phyloP scores from a whole-genome alignment of 2,797 vertebrate genomes.

The Liparis tanakae region DNA sequence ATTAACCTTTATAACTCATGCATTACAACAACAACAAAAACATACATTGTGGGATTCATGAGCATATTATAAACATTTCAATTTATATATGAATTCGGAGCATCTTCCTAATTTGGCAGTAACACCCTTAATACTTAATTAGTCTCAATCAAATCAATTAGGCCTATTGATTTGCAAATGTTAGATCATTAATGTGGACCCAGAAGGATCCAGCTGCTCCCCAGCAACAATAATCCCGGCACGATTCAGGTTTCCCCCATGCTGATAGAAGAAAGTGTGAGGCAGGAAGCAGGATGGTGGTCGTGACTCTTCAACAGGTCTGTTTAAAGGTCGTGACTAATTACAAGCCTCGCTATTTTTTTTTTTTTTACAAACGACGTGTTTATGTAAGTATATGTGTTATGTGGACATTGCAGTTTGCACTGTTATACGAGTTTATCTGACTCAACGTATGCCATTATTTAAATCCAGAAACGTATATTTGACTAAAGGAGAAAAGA shows the following conservation, averaged over 20 bases:
- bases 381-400: conserved; percentile 1
- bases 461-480: conserved; percentile 1
- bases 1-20: conserved; percentile 38
- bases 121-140: neutral
- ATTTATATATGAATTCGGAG: neutral
- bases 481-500: neutral
- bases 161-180: neutral
- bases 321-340: conserved; percentile 48
- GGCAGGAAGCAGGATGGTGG: conserved; percentile 57
- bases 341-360: neutral
- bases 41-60: neutral
- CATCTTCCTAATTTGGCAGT: neutral
- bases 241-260: neutral
- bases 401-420: neutral
- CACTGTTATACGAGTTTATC: neutral
- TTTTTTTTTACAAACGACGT: neutral
- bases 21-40: neutral
- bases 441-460: neutral
- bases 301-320: conserved; percentile 67
- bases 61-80: neutral
- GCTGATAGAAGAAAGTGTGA: conserved; percentile 9
- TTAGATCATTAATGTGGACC: neutral
- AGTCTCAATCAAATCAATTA: neutral
- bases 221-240: neutral
- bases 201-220: neutral